A percentile compares a stretch with the other conserved stretches of the same genome.
phyloP scores from a whole-genome alignment of 23 tunicate genomes.

The Styela clava region DNA sequence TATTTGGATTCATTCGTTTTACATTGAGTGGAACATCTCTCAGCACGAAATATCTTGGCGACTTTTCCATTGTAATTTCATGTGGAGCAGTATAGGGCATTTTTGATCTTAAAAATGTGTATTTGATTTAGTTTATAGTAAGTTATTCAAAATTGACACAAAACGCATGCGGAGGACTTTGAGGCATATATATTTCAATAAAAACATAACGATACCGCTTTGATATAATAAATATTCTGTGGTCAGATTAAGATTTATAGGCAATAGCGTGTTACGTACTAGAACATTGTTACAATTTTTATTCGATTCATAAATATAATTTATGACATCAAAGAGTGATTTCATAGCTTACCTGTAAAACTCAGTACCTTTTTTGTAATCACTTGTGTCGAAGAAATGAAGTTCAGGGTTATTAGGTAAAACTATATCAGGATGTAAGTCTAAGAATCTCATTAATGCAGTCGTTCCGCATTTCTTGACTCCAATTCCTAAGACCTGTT shows the following conservation, averaged over 20 bases:
- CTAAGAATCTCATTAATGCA: not conserved
- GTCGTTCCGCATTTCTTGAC: slow-evolving; percentile 17
- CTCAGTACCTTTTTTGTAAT: not conserved
- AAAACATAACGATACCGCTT: too few relatives aligned
- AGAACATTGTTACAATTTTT: too few relatives aligned
- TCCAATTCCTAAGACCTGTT: not conserved
- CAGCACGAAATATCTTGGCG: slow-evolving; percentile 21
- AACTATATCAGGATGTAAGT: not conserved
- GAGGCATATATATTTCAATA: too few relatives aligned
- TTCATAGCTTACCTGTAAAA: slow-evolving; percentile 17
- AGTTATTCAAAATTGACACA: too few relatives aligned
- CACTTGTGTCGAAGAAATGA: slow-evolving; percentile 1
- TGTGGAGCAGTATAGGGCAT: slow-evolving; percentile 8
- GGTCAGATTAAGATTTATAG: too few relatives aligned
- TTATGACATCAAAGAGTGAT: too few relatives aligned
- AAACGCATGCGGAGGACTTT: too few relatives aligned
- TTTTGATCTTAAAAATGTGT: slow-evolving; percentile 3
- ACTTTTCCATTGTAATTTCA: slow-evolving; percentile 17
- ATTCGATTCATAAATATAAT: too few relatives aligned
- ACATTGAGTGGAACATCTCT: not conserved
- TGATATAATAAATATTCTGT: too few relatives aligned
- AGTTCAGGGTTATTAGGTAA: not conserved
- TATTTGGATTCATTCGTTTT: not conserved
- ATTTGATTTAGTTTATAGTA: too few relatives aligned
- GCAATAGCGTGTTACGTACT: too few relatives aligned